Conservation (phyloP, 30 jellyfish, hydroid and myxozoan genomes). For the Aurelia sp. region DNA sequence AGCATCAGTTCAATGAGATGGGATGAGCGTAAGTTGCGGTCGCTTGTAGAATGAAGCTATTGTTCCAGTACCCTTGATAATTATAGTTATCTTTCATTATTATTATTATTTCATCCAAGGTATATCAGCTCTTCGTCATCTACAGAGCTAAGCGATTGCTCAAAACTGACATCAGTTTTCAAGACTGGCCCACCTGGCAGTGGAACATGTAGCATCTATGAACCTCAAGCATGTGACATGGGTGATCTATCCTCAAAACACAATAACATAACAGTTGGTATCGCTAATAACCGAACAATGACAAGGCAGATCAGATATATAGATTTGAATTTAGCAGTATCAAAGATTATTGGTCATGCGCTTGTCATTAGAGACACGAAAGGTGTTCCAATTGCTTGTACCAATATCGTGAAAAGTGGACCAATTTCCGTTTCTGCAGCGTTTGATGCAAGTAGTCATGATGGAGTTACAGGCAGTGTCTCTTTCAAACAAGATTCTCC, state of each 20-base stretch:
- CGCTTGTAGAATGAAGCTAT: no score
- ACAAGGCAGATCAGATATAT: constrained; percentile 36
- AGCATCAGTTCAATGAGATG: no score
- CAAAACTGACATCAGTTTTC: constrained; percentile 34
- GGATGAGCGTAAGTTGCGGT: no score
- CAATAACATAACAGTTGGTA: constrained; percentile 62
- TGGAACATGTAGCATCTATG: constrained; percentile 68
- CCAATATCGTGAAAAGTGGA: constrained; percentile 64
- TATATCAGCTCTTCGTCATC: constrained; percentile 65
- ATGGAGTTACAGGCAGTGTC: constrained; percentile 77
- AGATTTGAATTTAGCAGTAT: constrained; percentile 41
- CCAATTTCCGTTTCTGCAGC: constrained; percentile 64
- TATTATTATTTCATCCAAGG: constrained; percentile 11
- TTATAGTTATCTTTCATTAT: no score
- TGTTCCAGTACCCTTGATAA: no score
- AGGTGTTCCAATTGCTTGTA: constrained; percentile 79
- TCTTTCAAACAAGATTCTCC: constrained; percentile 86
- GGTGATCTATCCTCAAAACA: constrained; percentile 81
- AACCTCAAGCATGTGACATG: constrained; percentile 69
- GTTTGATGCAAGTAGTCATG: constrained; percentile 32
- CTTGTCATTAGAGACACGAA: constrained; percentile 46
- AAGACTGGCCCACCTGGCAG: constrained; percentile 18
- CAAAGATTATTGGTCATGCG: constrained; percentile 53
- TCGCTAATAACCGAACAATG: constrained; percentile 37
- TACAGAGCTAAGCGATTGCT: constrained; percentile 43